These are phyloP conservation scores for Eurystomus gularis DNA, from an alignment of 2,113 vertebrate species.

Conservation along the genomic window DNA sequence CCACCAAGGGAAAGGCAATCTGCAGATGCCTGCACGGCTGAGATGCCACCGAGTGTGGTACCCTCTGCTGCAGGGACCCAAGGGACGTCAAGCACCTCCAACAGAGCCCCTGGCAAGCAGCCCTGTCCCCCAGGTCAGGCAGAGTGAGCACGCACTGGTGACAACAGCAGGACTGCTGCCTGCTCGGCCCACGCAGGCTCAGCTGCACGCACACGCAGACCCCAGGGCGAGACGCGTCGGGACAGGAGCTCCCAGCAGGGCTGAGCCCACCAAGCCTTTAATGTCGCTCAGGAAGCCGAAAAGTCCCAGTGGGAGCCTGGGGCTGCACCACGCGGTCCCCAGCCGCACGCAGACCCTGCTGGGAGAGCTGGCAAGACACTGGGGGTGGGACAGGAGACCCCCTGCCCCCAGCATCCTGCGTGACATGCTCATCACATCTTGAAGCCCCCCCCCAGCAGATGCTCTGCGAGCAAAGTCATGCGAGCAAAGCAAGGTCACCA, in stretches of 20 bases:
- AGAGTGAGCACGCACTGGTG: fast-evolving
- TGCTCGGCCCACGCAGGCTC: not conserved
- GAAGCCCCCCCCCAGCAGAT: not conserved
- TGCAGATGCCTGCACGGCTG: fast-evolving
- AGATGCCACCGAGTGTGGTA: fast-evolving
- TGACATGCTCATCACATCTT: fast-evolving
- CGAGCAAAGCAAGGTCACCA: not conserved
- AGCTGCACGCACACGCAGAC: not conserved
- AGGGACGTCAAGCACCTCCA: not conserved
- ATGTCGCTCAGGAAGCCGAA: not conserved
- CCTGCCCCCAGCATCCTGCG: fast-evolving
- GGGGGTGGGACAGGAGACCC: not conserved
- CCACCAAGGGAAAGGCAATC: not conserved
- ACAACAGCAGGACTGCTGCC: not conserved
- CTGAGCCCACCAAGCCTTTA: not conserved
- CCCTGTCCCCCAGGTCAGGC: not conserved
- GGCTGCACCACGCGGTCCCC: not conserved
- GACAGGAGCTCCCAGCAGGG: not conserved
- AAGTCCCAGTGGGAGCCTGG: fast-evolving
- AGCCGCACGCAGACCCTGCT: not conserved
- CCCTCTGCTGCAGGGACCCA: fast-evolving
- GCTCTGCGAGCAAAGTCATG: not conserved
- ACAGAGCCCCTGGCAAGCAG: not conserved
- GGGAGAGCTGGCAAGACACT: fast-evolving
- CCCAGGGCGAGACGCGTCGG: fast-evolving